phyloP scores from a whole-genome alignment of 1,140 invertebrate genomes.

The Drosophila asahinai region DNA sequence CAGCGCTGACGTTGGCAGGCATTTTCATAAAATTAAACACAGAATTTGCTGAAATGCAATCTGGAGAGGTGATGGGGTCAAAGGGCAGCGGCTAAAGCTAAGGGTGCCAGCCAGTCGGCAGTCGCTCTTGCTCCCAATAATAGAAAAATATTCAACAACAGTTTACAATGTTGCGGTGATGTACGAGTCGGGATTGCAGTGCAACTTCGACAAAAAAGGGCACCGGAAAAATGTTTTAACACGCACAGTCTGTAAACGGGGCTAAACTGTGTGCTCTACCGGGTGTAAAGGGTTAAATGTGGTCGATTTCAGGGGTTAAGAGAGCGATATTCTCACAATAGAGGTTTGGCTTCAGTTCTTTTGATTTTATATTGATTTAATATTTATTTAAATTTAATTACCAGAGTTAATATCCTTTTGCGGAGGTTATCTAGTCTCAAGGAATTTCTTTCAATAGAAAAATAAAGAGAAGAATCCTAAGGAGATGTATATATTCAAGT shows the following conservation, averaged over 20 bases:
- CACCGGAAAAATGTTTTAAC: slow-evolving; percentile 32
- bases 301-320: neutral
- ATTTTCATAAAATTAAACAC: slow-evolving; percentile 66
- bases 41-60: slow-evolving; percentile 34
- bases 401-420: too few relatives aligned
- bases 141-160: slow-evolving; percentile 77
- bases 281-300: slow-evolving; percentile 1
- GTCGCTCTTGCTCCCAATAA: slow-evolving; percentile 46
- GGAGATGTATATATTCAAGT: neutral
- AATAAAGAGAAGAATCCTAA: neutral
- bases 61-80: slow-evolving; percentile 23
- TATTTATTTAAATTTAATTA: too few relatives aligned
- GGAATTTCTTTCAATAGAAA: too few relatives aligned
- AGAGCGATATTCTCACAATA: neutral
- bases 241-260: slow-evolving; percentile 43
- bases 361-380: too few relatives aligned
- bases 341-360: too few relatives aligned
- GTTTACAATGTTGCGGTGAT: slow-evolving; percentile 76
- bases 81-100: neutral
- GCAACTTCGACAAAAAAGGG: slow-evolving; percentile 13
- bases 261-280: too few relatives aligned
- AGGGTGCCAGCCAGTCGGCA: neutral
- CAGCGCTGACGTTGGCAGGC: slow-evolving; percentile 60
- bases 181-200: slow-evolving; percentile 57
- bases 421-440: too few relatives aligned